phyloP scores from a whole-genome alignment of 2,797 vertebrate genomes.

The Pachyuromys duprasi region DNA sequence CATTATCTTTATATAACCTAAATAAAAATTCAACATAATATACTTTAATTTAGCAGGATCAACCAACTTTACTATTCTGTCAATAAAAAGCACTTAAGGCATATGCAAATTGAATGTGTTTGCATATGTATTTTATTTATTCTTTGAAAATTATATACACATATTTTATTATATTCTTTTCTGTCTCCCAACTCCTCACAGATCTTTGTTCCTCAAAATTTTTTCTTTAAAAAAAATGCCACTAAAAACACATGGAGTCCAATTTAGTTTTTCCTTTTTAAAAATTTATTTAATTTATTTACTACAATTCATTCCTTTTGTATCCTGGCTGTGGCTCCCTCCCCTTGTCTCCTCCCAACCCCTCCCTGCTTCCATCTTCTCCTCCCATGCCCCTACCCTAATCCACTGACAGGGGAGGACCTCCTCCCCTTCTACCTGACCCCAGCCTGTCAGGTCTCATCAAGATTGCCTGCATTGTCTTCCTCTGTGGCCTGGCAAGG shows the following conservation, averaged over 20 bases:
- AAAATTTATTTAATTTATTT: neutral
- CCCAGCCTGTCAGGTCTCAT: no score
- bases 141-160: neutral
- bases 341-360: no score
- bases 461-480: no score
- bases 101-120: neutral
- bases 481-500: no score
- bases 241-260: no score
- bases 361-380: no score
- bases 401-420: no score
- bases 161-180: neutral
- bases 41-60: slow-evolving; percentile 3
- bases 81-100: neutral
- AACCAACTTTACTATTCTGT: neutral
- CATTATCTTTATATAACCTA: neutral
- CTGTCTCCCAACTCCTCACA: neutral
- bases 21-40: slow-evolving; percentile 6
- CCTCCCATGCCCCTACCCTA: no score
- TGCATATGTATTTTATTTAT: neutral
- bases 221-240: neutral
- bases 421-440: no score
- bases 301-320: no score
- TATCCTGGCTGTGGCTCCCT: no score
- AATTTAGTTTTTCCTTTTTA: neutral
- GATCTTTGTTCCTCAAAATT: neutral